These are phyloP conservation scores for Perca schrenkii DNA, from an alignment of 2,113 vertebrate genomes.

Conservation along the genomic window DNA sequence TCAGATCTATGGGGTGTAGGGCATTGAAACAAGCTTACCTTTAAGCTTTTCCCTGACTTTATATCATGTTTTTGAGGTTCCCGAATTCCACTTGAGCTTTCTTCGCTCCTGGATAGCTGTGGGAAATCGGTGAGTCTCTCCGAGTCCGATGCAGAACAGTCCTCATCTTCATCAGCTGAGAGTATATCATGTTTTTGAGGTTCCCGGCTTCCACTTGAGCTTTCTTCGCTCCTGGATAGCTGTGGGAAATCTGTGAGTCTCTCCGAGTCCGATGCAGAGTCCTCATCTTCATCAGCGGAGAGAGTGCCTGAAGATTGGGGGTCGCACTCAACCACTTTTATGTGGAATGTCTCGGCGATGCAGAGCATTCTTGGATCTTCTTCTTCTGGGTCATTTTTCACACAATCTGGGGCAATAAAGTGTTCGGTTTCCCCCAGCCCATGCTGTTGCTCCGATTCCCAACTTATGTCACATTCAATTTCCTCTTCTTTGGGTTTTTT, in stretches of 20 bases:
- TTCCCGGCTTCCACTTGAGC: background rate
- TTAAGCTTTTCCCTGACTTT: background rate
- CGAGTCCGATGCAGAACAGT: background rate
- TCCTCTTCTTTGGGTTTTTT: conserved; percentile 46
- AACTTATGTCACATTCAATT: conserved; percentile 29
- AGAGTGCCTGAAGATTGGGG: background rate
- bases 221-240: background rate
- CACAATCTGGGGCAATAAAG: background rate
- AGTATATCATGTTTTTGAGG: background rate
- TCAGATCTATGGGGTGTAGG: background rate
- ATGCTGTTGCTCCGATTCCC: background rate
- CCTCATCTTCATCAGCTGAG: background rate
- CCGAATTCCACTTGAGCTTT: background rate
- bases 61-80: background rate
- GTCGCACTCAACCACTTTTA: background rate
- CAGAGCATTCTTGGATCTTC: background rate
- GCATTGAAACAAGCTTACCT: conserved; percentile 17
- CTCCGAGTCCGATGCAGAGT: background rate
- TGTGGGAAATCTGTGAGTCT: background rate
- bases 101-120: background rate
- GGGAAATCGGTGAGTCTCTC: background rate
- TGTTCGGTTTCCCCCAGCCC: background rate
- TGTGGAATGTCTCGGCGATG: background rate
- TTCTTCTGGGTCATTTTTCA: conserved; percentile 37
- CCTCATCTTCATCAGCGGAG: background rate